Evolutionary conservation across 1,140 invertebrate genomes (phyloP).

Genomic region (Pseudomyrmex gracilis): DNA sequence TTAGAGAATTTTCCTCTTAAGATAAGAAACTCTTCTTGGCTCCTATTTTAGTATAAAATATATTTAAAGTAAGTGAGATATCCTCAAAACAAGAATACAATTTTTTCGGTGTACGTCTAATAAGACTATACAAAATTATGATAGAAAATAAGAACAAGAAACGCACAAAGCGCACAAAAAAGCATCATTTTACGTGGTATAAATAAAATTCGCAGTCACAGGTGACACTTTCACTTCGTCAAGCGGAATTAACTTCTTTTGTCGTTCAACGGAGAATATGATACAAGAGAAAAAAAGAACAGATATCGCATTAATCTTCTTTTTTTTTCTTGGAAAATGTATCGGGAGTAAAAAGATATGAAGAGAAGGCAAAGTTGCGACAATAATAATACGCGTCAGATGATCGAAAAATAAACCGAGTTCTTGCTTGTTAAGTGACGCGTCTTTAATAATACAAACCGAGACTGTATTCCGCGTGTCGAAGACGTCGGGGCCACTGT

Average conservation of each 20-base stretch:
- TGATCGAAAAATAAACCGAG: background rate
- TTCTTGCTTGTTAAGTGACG: constrained; percentile 5
- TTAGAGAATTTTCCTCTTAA: too few relatives aligned
- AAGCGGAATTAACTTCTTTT: constrained; percentile 5
- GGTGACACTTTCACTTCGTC: background rate
- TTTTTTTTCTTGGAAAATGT: background rate
- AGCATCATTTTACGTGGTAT: background rate
- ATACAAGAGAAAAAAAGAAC: background rate
- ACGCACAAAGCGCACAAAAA: background rate
- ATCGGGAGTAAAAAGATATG: background rate
- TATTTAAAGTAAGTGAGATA: too few relatives aligned
- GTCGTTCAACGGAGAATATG: background rate
- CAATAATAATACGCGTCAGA: background rate
- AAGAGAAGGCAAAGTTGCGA: too few relatives aligned
- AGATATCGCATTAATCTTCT: background rate
- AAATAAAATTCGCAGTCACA: background rate
- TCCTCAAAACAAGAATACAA: too few relatives aligned
- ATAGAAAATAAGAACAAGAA: background rate
- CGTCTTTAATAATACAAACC: constrained; percentile 12
- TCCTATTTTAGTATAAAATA: too few relatives aligned
- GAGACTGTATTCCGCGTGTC: constrained; percentile 41
- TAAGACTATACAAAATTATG: background rate
- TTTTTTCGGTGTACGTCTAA: too few relatives aligned
- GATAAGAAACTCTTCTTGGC: too few relatives aligned
- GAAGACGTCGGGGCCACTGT: constrained; percentile 34